These are phyloP conservation scores for Glaucopsyche alexis DNA, from an alignment of 2,888 invertebrate genomes.

Conservation along the genomic window DNA sequence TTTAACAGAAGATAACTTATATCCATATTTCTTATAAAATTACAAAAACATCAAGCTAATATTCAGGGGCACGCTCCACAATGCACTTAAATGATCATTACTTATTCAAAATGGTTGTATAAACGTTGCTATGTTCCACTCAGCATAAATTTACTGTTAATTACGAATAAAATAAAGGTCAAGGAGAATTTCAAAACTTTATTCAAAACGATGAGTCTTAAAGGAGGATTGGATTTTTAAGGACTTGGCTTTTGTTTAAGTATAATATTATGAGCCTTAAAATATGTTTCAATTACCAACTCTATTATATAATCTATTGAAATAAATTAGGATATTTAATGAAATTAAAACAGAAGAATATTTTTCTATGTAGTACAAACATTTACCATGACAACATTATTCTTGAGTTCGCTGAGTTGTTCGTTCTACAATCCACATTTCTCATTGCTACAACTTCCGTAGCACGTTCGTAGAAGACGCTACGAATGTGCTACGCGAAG, in stretches of 20 bases:
- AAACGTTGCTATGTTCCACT: slow-evolving; percentile 25
- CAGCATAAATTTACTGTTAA: slow-evolving; percentile 9
- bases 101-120: slow-evolving; percentile 23
- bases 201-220: neutral
- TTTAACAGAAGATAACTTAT: too few species aligned
- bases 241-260: neutral
- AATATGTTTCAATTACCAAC: too few species aligned
- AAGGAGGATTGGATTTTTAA: neutral
- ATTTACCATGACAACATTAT: neutral
- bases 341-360: too few species aligned
- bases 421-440: neutral
- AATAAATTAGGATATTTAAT: too few species aligned
- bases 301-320: too few species aligned
- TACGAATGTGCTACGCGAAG: neutral
- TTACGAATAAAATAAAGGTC: slow-evolving; percentile 13
- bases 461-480: slow-evolving; percentile 11
- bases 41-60: neutral
- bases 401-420: neutral
- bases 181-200: neutral
- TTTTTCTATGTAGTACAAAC: too few species aligned
- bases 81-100: slow-evolving; percentile 24
- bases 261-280: neutral
- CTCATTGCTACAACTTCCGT: slow-evolving; percentile 2
- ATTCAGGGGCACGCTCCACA: slow-evolving; percentile 22
- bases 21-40: neutral